These are phyloP conservation scores for Dasyurus viverrinus DNA, from an alignment of 2,113 vertebrate genomes.

Conservation along the genomic window DNA sequence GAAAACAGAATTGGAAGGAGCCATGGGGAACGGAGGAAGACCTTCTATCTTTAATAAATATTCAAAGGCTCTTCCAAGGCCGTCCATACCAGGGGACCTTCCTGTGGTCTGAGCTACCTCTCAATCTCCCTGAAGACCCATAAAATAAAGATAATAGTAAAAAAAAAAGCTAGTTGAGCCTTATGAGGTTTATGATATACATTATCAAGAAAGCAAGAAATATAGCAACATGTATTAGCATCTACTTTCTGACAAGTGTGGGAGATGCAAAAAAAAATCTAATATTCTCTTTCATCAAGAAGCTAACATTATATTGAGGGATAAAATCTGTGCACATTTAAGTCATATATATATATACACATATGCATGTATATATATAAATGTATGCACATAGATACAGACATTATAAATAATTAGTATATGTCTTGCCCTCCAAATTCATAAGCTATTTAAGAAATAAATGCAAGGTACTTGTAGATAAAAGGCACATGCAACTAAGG, in stretches of 20 bases:
- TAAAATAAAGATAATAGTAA: not conserved
- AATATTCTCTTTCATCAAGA: not conserved
- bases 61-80: not conserved
- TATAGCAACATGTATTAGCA: not conserved
- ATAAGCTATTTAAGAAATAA: not conserved
- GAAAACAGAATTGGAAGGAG: not conserved
- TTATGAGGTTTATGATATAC: not conserved
- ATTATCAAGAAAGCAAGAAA: not conserved
- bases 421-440: not conserved
- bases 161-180: not conserved
- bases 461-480: not conserved
- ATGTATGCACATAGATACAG: not conserved
- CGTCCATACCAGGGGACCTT: not conserved
- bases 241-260: not conserved
- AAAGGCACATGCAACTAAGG: not conserved
- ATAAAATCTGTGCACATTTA: not conserved
- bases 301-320: not conserved
- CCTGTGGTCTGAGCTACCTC: not conserved
- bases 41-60: not conserved
- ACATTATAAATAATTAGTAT: not conserved
- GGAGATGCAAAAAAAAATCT: not conserved
- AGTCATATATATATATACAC: not conserved
- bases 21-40: not conserved
- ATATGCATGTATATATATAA: accelerated
- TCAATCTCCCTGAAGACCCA: not conserved